Conservation (phyloP, 1,140 invertebrate genomes). For the Acromyrmex charruanus region DNA sequence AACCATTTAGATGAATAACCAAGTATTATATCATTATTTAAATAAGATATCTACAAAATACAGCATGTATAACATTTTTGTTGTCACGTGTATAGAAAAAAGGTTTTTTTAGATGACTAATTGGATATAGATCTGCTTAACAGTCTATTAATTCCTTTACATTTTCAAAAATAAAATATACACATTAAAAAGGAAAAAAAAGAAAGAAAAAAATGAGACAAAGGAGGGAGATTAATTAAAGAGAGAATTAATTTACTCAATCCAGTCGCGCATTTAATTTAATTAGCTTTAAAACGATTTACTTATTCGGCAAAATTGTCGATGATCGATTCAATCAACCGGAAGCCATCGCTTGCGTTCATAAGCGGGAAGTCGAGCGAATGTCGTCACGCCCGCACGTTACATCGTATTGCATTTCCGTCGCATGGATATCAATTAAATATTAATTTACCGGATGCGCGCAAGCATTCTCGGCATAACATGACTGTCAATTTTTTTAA, state of each 20-base stretch:
- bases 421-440: constrained; percentile 28
- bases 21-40: not conserved
- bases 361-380: not conserved
- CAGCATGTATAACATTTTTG: not conserved
- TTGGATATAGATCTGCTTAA: too few relatives aligned
- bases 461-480: not conserved
- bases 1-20: not conserved
- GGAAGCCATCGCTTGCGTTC: not conserved
- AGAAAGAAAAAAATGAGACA: not conserved
- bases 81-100: not conserved
- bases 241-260: not conserved
- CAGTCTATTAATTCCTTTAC: not conserved
- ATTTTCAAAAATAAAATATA: not conserved
- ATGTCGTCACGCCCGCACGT: not conserved
- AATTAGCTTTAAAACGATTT: not conserved
- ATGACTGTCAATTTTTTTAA: not conserved
- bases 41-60: constrained; percentile 6
- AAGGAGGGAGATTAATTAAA: not conserved
- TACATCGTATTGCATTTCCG: constrained; percentile 29
- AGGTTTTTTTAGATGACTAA: not conserved
- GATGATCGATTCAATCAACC: not conserved
- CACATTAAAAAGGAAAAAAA: not conserved
- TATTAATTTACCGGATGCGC: constrained; percentile 28
- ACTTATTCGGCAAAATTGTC: not conserved
- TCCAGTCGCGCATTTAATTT: not conserved